Base-by-base conservation (phyloP, 2,113 vertebrate species). In the Lipophrys pholis region DNA sequence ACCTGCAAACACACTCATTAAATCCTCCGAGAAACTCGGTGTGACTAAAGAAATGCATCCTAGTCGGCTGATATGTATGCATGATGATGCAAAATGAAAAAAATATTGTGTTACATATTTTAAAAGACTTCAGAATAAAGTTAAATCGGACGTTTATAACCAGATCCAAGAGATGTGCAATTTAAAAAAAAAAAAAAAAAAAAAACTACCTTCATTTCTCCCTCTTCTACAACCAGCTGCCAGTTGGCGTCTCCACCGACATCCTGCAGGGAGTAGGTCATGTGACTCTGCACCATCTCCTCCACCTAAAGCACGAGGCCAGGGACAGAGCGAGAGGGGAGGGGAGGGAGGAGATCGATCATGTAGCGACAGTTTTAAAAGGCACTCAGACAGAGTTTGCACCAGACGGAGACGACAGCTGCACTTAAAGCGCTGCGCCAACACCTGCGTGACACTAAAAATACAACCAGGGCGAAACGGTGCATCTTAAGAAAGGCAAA, bases 231-330 rank as follows among this genome's bases (percentile, higher is more conserved):
- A 21, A 99, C 96, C 85, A 99, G 91, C 70, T 99, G 97, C 98
- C 98, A 99, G 88, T 99, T 99, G 49, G 98, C 98, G 76, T 99
- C 98, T 62, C 98, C 98, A 36, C 97, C 98, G 9, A 98, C 95
- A 78, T 99, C 98, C 89, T 99, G 98, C 82, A 99, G 93, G 7
- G 97, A 99, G 12, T 99, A 99, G 1, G 95, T 96, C 95, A 98
- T 96, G 81, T 99, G 98, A 89, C 94, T 99, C 76, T 95, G 93
- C 81, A 99, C 95, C 95, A 99, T 96, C 82, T 99, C 97, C 91
- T 99, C 97, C 87, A 98, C 97, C 98, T 99, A 4, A 9, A 55
- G 46, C 49, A 79, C 6, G 1, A 50, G 16, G 40, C 6, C 61
- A 6, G 36, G 50, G 45, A 48, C 8, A 69, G 12, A 41, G 11